Evolutionary conservation across 2,888 invertebrate species (phyloP).

Genomic region (Syrphus vitripennis): DNA sequence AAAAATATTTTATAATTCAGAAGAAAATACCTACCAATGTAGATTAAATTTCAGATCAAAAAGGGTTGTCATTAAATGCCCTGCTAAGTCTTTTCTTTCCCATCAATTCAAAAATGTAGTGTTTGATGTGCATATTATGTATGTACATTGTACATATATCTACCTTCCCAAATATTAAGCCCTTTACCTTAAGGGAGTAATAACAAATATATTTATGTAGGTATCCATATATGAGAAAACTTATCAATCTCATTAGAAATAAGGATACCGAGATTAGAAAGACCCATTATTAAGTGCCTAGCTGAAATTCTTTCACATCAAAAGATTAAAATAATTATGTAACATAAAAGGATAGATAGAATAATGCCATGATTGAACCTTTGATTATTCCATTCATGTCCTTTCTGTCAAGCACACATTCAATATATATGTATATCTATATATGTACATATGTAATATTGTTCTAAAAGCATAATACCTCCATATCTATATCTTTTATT

Average conservation of each 20-base stretch:
- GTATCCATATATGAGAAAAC: background rate
- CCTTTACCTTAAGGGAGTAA: background rate
- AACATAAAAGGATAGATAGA: constrained; percentile 1
- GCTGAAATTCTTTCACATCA: constrained; percentile 15
- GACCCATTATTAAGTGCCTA: constrained; percentile 3
- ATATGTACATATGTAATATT: background rate
- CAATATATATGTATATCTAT: background rate
- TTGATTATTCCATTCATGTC: constrained; percentile 13
- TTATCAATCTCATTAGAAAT: background rate
- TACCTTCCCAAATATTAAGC: background rate
- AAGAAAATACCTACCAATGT: background rate
- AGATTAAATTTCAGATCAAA: background rate
- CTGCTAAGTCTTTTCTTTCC: background rate
- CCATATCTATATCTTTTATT: background rate
- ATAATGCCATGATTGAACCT: constrained; percentile 7
- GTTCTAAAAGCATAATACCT: background rate
- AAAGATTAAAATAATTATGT: constrained; percentile 34
- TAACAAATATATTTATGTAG: background rate
- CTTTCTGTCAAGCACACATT: constrained; percentile 12
- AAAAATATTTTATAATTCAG: background rate
- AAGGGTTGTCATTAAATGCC: background rate
- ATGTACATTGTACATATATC: no score
- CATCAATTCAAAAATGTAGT: background rate
- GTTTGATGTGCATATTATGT: background rate
- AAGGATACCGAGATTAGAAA: background rate